Evolutionary conservation across 1,140 invertebrate genomes (phyloP).

Genomic region (Augochlora pura): DNA sequence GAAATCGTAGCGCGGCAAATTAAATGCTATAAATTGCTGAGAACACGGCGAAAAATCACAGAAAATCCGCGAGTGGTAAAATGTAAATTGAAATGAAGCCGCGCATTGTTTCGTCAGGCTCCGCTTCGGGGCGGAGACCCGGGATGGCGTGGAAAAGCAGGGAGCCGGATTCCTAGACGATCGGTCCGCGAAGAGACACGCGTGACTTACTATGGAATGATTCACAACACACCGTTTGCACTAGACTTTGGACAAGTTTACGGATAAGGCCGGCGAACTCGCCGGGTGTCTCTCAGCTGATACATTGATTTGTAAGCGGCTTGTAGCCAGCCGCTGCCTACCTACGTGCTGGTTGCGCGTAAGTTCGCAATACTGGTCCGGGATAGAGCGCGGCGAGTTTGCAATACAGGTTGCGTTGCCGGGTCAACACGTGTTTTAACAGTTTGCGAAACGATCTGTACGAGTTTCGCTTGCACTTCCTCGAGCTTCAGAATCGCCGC

Average conservation of each 20-base stretch:
- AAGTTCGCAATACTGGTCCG: neutral
- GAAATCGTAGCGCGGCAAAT: too few species aligned
- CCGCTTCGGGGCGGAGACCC: neutral
- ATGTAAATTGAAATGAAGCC: neutral
- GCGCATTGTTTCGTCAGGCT: neutral
- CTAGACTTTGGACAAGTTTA: slow-evolving; percentile 68
- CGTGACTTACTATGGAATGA: slow-evolving; percentile 39
- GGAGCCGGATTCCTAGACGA: neutral
- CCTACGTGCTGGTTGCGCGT: neutral
- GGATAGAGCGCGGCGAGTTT: neutral
- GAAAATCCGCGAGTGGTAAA: too few species aligned
- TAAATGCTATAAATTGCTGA: too few species aligned
- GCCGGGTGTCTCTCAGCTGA: neutral
- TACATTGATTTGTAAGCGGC: neutral
- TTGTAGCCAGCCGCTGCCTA: neutral
- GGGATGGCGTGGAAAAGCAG: neutral
- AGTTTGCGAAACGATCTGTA: neutral
- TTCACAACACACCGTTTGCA: slow-evolving; percentile 49
- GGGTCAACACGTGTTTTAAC: neutral
- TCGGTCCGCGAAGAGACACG: neutral
- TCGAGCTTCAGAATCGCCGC: too few species aligned
- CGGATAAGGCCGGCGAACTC: slow-evolving; percentile 59
- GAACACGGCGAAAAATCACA: too few species aligned
- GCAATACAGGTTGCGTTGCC: neutral
- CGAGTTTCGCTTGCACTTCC: neutral